Conservation (phyloP, 2,888 invertebrate genomes). For the Eupithecia vulgata region DNA sequence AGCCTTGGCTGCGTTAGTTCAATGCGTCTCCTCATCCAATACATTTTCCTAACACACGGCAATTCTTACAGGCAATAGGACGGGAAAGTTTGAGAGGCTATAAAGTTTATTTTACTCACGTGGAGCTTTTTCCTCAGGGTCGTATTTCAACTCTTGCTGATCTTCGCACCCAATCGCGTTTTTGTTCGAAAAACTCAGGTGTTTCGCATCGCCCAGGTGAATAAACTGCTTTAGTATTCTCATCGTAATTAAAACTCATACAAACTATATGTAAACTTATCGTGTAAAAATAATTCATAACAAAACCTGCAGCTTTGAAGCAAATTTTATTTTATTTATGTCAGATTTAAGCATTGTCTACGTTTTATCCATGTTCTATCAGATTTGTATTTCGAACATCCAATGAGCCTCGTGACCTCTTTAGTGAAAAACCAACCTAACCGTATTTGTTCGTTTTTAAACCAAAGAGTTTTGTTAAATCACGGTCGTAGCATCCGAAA, state of each 20-base stretch:
- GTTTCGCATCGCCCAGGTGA: conserved; percentile 29
- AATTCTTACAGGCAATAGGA: neutral
- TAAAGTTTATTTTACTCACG: conserved; percentile 17
- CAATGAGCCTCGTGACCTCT: neutral
- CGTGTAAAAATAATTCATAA: conserved; percentile 29
- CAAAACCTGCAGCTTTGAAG: neutral
- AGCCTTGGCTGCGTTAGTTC: neutral
- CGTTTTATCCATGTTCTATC: neutral
- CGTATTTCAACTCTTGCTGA: conserved; percentile 15
- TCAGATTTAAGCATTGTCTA: neutral
- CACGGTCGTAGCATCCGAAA: neutral
- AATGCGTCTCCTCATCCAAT: neutral
- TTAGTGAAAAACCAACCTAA: neutral
- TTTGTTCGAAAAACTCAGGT: conserved; percentile 12
- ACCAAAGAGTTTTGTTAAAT: neutral
- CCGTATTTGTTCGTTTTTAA: neutral
- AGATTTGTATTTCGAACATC: conserved; percentile 2
- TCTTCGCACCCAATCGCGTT: conserved; percentile 25
- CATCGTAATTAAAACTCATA: conserved; percentile 31
- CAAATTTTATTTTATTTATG: neutral
- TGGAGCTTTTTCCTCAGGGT: conserved; percentile 13
- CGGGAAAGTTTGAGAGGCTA: neutral
- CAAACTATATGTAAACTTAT: conserved; percentile 15
- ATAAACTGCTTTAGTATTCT: conserved; percentile 33
- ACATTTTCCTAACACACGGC: neutral